Evolutionary conservation across 2,113 vertebrate genomes (phyloP), one percentile per base, ranked within the genome.

Genomic region (Pelmatolapia mariae): DNA sequence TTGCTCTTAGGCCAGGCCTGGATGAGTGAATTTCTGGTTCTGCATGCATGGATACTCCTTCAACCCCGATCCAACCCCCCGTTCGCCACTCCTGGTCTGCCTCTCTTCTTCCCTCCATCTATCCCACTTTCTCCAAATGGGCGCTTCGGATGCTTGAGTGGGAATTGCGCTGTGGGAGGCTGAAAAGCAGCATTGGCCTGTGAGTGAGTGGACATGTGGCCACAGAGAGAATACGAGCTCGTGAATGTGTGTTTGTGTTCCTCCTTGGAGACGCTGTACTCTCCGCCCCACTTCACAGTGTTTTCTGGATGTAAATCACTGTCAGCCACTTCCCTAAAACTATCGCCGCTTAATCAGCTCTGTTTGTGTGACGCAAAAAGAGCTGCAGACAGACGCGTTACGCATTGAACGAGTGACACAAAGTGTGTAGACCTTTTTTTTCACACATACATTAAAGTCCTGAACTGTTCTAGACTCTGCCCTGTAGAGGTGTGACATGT

Each of bases 131-230:
- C 89, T 94, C 88, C 92, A 95, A 96, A 95, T 91, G 92, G 92
- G 92, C 92, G 86, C 82, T 38, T 61, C 31, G 59, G 93, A 95
- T 93, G 94, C 95, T 94, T 92, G 89, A 95, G 88, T 94, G 94
- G 86, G 91, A 93, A 95, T 94, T 68, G 89, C 78, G 33, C 89
- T 86, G 80, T 91, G 89, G 86, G 94, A 94, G 87, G 82, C 89
- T 88, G 52, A 71, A 91, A 90, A 16, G 84, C 63, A 84, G 76
- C 91, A 87, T 3, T 93, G 94, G 95, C 88, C 93, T 94, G 92
- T 94, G 94, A 95, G 92, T 68, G 91, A 90, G 89, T 91, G 93
- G 92, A 95, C 95, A 94, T 95, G 95, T 95, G 95, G 93, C 88
- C 82, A 82, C 82, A 73, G 89, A 86, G 81, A 86, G 87, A 81